A percentile compares a stretch with the other conserved stretches of the same genome.
Conservation (phyloP, 2,113 vertebrate species). For the Limnothrissa miodon region DNA sequence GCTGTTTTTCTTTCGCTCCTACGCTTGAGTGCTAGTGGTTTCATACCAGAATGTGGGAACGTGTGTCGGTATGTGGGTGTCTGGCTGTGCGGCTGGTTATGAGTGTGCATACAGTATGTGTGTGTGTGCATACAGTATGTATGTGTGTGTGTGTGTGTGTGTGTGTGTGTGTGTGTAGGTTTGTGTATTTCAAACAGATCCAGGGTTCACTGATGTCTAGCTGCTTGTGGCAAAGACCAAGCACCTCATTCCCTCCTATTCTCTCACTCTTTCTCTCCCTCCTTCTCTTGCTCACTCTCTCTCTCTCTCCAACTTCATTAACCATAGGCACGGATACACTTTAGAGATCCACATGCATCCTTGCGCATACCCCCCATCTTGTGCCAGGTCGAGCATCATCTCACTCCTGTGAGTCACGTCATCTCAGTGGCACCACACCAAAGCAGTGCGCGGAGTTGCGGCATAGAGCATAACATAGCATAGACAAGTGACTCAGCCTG, state of each 20-base stretch:
- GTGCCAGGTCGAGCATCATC: slow-evolving; percentile 14
- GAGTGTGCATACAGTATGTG: not conserved
- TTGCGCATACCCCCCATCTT: not conserved
- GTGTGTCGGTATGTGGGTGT: not conserved
- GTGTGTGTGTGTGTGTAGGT: not conserved
- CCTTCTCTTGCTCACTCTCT: not conserved
- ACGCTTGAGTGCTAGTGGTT: slow-evolving; percentile 2
- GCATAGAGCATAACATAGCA: not conserved
- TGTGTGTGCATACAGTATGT: not conserved
- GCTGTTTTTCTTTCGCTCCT: not conserved
- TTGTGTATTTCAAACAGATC: not conserved
- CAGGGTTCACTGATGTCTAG: not conserved
- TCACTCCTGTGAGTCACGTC: not conserved
- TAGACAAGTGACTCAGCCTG: not conserved
- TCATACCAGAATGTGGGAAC: not conserved
- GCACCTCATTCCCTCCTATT: not conserved
- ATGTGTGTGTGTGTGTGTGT: not conserved
- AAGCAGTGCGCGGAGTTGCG: not conserved
- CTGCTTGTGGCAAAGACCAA: not conserved
- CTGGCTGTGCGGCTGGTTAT: not conserved
- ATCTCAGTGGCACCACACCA: slow-evolving; percentile 18
- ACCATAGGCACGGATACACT: not conserved
- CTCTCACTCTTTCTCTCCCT: not conserved
- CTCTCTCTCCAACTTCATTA: not conserved
- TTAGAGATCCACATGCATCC: not conserved